phyloP scores from a whole-genome alignment of 2,888 invertebrate genomes.

The Tachina lurida region DNA sequence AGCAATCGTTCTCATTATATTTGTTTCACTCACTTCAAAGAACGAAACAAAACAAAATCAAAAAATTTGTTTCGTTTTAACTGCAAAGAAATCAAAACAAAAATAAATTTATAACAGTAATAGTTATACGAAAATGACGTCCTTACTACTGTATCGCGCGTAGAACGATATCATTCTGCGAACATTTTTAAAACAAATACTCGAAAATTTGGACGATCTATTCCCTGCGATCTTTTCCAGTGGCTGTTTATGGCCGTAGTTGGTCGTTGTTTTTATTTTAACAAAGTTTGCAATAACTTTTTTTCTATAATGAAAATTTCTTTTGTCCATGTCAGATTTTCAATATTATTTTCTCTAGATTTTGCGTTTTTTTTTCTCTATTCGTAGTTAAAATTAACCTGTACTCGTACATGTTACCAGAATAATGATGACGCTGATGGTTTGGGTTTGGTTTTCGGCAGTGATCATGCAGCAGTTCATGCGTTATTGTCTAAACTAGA shows the following conservation, averaged over 20 bases:
- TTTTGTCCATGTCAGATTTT: slow-evolving; percentile 58
- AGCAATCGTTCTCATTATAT: too few species aligned
- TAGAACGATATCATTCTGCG: too few species aligned
- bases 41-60: too few species aligned
- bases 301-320: slow-evolving; percentile 47
- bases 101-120: too few species aligned
- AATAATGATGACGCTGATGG: slow-evolving; percentile 55
- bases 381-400: slow-evolving; percentile 60
- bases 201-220: neutral
- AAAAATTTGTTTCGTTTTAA: too few species aligned
- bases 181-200: neutral
- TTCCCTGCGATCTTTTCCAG: neutral
- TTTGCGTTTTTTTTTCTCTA: slow-evolving; percentile 41
- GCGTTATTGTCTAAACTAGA: slow-evolving; percentile 66
- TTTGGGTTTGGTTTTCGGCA: slow-evolving; percentile 56
- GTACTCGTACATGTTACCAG: slow-evolving; percentile 50
- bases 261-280: slow-evolving; percentile 45
- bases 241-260: slow-evolving; percentile 2
- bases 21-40: too few species aligned
- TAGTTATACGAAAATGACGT: too few species aligned
- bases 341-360: slow-evolving; percentile 52
- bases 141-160: too few species aligned
- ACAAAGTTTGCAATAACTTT: neutral
- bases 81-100: too few species aligned
- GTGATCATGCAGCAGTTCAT: slow-evolving; percentile 62